Evolutionary conservation across 2,888 invertebrate genomes (phyloP).

Genomic region (Choreutis nemorana): DNA sequence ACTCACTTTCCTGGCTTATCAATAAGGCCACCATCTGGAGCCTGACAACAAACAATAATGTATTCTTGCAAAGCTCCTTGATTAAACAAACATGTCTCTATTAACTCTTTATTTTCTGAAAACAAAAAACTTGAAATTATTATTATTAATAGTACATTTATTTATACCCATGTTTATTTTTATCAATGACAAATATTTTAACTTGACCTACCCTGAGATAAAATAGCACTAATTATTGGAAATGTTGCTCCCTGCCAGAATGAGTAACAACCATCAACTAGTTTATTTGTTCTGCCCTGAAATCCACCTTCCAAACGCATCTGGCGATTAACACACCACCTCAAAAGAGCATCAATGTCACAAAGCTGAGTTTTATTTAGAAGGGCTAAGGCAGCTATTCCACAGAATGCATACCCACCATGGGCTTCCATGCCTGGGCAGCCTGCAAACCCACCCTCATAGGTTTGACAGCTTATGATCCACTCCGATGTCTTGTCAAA

Average conservation of each 20-base stretch:
- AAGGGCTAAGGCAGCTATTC: conserved; percentile 86
- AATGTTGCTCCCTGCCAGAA: conserved; percentile 98
- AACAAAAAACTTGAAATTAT: conserved; percentile 15
- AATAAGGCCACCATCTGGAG: conserved; percentile 84
- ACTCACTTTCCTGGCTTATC: conserved; percentile 96
- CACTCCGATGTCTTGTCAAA: conserved; percentile 91
- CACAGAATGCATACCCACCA: conserved; percentile 99
- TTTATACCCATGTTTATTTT: not conserved
- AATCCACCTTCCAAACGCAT: conserved; percentile 97
- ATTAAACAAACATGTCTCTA: conserved; percentile 77
- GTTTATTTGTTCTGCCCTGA: conserved; percentile 96
- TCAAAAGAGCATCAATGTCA: conserved; percentile 77
- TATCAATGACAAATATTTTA: not conserved
- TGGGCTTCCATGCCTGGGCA: conserved; percentile 93
- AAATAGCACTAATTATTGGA: conserved; percentile 82
- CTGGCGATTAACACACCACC: conserved; percentile 92
- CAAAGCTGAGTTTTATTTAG: conserved; percentile 78
- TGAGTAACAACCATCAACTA: conserved; percentile 98
- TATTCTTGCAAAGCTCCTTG: conserved; percentile 94
- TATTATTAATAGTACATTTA: not conserved
- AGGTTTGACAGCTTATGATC: conserved; percentile 96
- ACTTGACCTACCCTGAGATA: conserved; percentile 52
- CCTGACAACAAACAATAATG: conserved; percentile 91
- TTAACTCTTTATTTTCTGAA: conserved; percentile 50
- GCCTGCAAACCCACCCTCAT: conserved; percentile 98